These are phyloP conservation scores for Cataglyphis albicans DNA, from an alignment of 2,888 invertebrate species.

Conservation along the genomic window DNA sequence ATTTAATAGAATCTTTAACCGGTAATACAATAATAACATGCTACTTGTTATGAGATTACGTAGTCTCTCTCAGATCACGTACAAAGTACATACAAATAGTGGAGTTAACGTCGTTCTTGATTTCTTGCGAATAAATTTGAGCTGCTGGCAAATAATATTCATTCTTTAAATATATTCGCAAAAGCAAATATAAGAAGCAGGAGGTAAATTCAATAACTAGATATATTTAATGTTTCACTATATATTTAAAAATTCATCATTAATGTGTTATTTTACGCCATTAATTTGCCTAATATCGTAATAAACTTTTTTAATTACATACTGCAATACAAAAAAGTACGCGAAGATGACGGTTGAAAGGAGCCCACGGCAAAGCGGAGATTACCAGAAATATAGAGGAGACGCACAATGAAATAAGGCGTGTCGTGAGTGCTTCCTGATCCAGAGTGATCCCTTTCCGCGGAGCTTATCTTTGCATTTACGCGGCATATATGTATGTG, in stretches of 20 bases:
- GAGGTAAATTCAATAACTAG: not conserved
- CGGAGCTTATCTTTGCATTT: slow-evolving; percentile 75
- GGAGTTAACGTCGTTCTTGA: slow-evolving; percentile 25
- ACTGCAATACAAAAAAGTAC: not conserved
- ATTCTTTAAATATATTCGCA: not conserved
- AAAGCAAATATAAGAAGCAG: not conserved
- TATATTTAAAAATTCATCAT: not conserved
- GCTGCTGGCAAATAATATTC: slow-evolving; percentile 37
- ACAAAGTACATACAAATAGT: slow-evolving; percentile 41
- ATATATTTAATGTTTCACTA: not conserved
- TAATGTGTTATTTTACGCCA: not conserved
- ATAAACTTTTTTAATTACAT: slow-evolving; percentile 7
- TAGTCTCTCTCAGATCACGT: slow-evolving; percentile 31
- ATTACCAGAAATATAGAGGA: slow-evolving; percentile 45
- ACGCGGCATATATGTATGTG: slow-evolving; percentile 59
- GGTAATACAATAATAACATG: slow-evolving; percentile 25
- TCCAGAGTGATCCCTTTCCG: slow-evolving; percentile 71
- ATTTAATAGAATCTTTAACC: slow-evolving; percentile 68
- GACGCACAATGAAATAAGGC: slow-evolving; percentile 76
- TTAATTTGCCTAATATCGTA: not conserved
- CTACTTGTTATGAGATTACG: slow-evolving; percentile 32
- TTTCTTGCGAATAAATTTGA: not conserved
- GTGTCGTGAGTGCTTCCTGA: slow-evolving; percentile 75
- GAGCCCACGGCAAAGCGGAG: slow-evolving; percentile 29
- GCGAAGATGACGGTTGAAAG: not conserved